Evolutionary conservation across 92 coral and sea anemone species (phyloP).

Genomic region (Epizoanthus ramosus): DNA sequence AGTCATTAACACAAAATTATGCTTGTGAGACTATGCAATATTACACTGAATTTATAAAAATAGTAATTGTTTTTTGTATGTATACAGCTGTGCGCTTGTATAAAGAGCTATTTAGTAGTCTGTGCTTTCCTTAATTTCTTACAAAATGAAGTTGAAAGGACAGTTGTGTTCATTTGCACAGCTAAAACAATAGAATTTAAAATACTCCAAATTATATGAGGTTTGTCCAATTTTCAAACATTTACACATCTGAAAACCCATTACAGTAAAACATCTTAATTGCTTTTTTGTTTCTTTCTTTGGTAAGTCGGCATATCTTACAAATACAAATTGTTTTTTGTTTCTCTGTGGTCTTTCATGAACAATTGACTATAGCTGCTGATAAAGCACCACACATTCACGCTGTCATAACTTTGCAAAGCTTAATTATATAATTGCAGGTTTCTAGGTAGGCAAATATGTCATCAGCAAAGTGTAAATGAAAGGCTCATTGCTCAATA

Average conservation of each 20-base stretch:
- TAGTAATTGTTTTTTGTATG: too few species aligned
- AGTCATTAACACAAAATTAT: too few species aligned
- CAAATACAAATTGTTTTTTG: constrained; percentile 14
- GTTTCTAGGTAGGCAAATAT: background rate
- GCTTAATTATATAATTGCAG: background rate
- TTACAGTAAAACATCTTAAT: background rate
- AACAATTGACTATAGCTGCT: background rate
- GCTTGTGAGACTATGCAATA: too few species aligned
- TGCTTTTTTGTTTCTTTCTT: constrained; percentile 1
- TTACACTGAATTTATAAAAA: too few species aligned
- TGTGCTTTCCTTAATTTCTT: background rate
- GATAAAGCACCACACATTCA: background rate
- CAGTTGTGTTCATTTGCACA: constrained; percentile 18
- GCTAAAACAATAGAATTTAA: constrained; percentile 6
- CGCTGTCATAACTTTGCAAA: background rate
- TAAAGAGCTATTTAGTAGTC: too few species aligned
- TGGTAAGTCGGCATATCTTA: background rate
- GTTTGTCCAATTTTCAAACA: constrained; percentile 20
- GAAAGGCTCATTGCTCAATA: background rate
- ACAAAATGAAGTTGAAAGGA: background rate
- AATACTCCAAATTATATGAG: constrained; percentile 10
- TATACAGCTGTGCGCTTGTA: too few species aligned
- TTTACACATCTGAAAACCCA: constrained; percentile 29
- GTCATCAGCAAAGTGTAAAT: constrained; percentile 6
- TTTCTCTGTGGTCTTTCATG: background rate